These are phyloP conservation scores for Zelostemma sp. DNA, from an alignment of 1,140 invertebrate species.

Conservation along the genomic window DNA sequence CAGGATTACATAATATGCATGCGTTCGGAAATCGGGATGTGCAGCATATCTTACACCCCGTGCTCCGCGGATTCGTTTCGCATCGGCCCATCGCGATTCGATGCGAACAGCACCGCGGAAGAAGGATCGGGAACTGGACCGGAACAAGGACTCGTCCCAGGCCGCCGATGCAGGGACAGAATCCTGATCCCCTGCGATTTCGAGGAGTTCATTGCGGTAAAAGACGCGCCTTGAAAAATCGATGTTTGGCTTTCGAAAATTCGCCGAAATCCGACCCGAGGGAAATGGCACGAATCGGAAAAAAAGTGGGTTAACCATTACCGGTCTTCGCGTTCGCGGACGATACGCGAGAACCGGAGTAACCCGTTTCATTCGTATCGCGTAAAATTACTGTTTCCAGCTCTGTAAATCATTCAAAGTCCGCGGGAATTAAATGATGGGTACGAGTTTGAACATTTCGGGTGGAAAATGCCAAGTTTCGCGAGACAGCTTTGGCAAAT, in stretches of 20 bases:
- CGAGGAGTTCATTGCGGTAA: constrained; percentile 84
- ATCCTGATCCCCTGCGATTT: constrained; percentile 85
- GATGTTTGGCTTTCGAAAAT: no score
- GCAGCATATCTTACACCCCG: constrained; percentile 81
- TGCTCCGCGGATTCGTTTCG: constrained; percentile 82
- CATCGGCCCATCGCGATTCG: constrained; percentile 72
- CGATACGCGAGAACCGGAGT: no score
- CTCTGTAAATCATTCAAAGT: no score
- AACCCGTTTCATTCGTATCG: no score
- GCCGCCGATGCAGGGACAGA: constrained; percentile 75
- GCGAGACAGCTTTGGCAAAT: constrained; percentile 8
- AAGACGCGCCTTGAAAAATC: no score
- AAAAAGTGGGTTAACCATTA: no score
- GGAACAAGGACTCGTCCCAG: constrained; percentile 20
- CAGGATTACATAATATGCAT: constrained; percentile 85
- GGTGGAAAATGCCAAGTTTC: neutral
- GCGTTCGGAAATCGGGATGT: constrained; percentile 78
- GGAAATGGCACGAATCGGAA: no score
- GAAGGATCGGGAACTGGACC: constrained; percentile 56
- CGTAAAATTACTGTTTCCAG: no score
- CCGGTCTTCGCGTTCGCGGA: no score
- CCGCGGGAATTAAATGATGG: no score
- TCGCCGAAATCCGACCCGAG: no score
- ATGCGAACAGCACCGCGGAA: constrained; percentile 17
- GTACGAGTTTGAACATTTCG: no score